Base-by-base conservation (phyloP, 2,888 invertebrate genomes). In the Chromoteleia sp. region DNA sequence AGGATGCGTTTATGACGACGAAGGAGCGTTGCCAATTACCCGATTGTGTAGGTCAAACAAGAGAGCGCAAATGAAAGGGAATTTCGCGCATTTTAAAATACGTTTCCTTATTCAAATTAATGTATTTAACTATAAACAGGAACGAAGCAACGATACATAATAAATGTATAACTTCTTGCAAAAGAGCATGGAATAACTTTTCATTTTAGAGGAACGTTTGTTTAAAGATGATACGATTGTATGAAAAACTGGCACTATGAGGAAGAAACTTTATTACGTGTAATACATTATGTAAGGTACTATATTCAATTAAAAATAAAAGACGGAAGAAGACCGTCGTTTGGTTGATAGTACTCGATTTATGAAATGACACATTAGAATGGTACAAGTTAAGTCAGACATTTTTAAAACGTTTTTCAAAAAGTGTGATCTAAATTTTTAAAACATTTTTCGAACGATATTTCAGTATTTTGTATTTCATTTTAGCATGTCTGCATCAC, bases 1-100 rank as follows among this genome's bases (percentile, higher is more conserved):
- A 65, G 63, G 39, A 74, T 58, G 45, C 61, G 14, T 41, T 73
- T 52, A 63, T 45, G 59, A 63, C 52, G 52, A 61, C 43, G 29
- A 61, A 73, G 71, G 12, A 39, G n/a, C 30, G 7, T 3, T 17
- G 17, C n/a, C 70, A 50, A 71, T 71, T 71, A 71, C 59, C 15
- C n/a, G 25, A 19, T 17, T 17, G 36, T 33, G 54, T 17, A 36
- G 29, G 58, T 41, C 14, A 59, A 25, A 41, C 41, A 59, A 25
- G 41, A 5, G 6, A 2, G 2, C 17, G 8, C 5, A 8, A 17
- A 12, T 19, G 39, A 56, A 36, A 19, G 14, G 2, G 12, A 12
- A 14, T 41, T 41, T 14, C 2, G 15, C 12, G 5, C 41, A 6
- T 2, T n/a, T n/a, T 19, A 15, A 6, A 6, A 45, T 45, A 6